Conservation (phyloP, 2,113 vertebrate species). For the Apaloderma vittatum region DNA sequence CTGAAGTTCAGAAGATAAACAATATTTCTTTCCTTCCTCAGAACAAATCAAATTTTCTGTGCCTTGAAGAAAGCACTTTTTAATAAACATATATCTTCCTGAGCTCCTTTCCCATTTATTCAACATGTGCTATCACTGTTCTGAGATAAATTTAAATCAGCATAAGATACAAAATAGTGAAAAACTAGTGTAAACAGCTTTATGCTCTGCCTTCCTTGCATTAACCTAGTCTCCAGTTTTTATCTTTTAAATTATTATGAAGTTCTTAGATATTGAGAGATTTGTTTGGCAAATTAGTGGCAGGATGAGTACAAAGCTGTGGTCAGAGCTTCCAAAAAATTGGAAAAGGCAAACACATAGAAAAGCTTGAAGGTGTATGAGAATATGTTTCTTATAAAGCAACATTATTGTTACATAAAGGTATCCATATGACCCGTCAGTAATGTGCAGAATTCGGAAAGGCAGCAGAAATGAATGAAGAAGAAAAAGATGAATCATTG, state of each 20-base stretch:
- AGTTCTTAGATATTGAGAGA: neutral
- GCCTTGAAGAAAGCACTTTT: slow-evolving; percentile 3
- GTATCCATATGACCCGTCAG: neutral
- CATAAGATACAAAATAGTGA: neutral
- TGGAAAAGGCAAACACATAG: neutral
- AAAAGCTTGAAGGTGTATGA: neutral
- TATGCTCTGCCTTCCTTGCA: neutral
- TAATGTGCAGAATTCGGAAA: neutral
- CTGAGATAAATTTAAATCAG: slow-evolving; percentile 6
- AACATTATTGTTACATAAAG: neutral
- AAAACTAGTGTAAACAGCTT: neutral
- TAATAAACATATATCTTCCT: neutral
- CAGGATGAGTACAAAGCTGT: neutral
- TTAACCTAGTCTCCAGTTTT: neutral
- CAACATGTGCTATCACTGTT: neutral
- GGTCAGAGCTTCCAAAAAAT: neutral
- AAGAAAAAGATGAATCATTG: neutral
- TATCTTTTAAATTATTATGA: neutral
- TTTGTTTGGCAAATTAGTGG: neutral
- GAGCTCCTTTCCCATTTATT: neutral
- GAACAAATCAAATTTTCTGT: neutral
- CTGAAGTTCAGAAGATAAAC: slow-evolving; percentile 20
- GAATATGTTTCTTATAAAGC: neutral
- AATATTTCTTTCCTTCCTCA: neutral
- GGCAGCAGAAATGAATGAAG: neutral